Base-by-base conservation (phyloP, 2,797 vertebrate genomes). In the Phataginus tricuspis region DNA sequence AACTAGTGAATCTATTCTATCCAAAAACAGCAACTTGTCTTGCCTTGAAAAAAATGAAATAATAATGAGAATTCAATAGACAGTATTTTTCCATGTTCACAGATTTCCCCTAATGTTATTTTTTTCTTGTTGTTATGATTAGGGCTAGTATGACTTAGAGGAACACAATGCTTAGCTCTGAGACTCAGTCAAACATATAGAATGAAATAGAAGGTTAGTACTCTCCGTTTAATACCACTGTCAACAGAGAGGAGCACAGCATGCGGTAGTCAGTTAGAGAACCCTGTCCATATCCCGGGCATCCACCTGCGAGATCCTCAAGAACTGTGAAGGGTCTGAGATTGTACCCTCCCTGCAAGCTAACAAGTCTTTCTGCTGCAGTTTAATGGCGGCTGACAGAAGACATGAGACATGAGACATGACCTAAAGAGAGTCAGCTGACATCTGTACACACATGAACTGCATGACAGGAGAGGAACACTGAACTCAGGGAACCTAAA, bases 1-100 rank as follows among this genome's bases (percentile, higher is more conserved):
- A 53, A 63, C 27, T 79, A 88, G 25, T 84, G 23, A 79, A 87
- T 51, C 10, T 74, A 37, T 68, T 90, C 42, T 69, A 25, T 87
- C 7, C 53, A 84, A 86, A 95, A 84, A 13, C 21, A 21, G 39
- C 59, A 94, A 80, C 3, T 5, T 68, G 4, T 78, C 39, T 91
- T 29, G 11, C 27, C n/a, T 59, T 93, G 53, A 63, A 93, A 88
- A 91, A 94, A 10, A 69, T 88, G 13, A 91, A 89, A 80, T 90
- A 31, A 68, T 34, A 55, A 61, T 66, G 29, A 86, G 2, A n/a
- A 77, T 55, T 80, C 45, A 84, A 79, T 80, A 86, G 64, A n/a
- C 37, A 86, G 90, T 10, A 21, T 69, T 83, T 89, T 57, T 66
- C 37, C 29, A n/a, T 39, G 8, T 21, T 85, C 15, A 86, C 15